A percentile compares a stretch with the other conserved stretches of the same genome.
These are phyloP conservation scores for Tupaia chinensis DNA, from an alignment of 2,113 vertebrate genomes.

Conservation along the genomic window DNA sequence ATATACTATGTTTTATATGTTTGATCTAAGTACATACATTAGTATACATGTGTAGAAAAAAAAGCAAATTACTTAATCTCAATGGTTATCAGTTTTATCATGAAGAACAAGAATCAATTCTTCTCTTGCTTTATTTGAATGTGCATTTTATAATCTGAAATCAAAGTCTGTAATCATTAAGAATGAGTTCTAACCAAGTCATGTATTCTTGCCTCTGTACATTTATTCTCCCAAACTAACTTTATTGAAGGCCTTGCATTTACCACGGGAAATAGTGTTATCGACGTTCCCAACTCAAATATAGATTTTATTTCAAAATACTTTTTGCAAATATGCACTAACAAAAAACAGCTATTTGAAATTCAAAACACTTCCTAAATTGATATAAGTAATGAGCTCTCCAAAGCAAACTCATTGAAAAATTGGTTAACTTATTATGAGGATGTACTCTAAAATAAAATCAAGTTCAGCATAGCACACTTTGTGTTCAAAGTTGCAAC, in stretches of 20 bases:
- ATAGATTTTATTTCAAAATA: slow-evolving; percentile 30
- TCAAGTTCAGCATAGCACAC: background rate
- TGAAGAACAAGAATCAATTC: background rate
- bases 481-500: background rate
- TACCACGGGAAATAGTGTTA: background rate
- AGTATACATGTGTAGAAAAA: background rate
- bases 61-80: background rate
- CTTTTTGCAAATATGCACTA: slow-evolving; percentile 12
- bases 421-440: background rate
- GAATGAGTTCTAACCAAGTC: background rate
- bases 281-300: background rate
- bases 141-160: background rate
- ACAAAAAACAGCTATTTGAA: background rate
- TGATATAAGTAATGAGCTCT: slow-evolving; percentile 10
- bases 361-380: slow-evolving; percentile 39
- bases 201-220: background rate
- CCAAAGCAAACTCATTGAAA: slow-evolving; percentile 45
- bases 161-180: background rate
- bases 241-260: slow-evolving; percentile 1
- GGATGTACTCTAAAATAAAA: background rate
- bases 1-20: background rate
- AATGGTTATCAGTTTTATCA: background rate
- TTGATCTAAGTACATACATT: background rate
- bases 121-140: background rate
- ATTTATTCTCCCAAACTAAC: background rate